These are phyloP conservation scores for Xiphophorus birchmanni DNA, from an alignment of 2,797 vertebrate genomes.

Conservation along the genomic window DNA sequence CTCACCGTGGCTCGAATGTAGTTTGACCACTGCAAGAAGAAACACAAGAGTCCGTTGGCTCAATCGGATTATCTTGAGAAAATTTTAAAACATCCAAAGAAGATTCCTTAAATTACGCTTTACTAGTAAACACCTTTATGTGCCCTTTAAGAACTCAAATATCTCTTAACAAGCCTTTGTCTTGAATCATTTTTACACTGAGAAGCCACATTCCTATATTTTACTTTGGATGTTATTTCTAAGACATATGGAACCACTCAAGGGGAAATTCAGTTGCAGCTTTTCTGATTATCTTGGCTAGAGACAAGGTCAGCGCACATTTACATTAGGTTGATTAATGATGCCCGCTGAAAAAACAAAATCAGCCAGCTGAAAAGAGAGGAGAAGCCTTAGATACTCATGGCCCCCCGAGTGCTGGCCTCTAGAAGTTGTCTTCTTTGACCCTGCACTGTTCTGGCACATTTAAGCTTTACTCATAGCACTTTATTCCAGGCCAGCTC, in stretches of 20 bases:
- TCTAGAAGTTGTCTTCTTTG: slow-evolving; percentile 23
- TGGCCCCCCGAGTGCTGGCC: not conserved
- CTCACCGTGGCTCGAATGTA: slow-evolving; percentile 95
- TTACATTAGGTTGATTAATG: slow-evolving; percentile 41
- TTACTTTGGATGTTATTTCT: slow-evolving; percentile 40
- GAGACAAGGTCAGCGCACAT: slow-evolving; percentile 43
- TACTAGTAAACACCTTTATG: not conserved
- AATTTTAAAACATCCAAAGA: not conserved
- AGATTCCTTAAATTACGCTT: not conserved
- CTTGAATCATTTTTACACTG: not conserved
- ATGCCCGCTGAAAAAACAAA: slow-evolving; percentile 21
- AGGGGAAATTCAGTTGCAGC: slow-evolving; percentile 14
- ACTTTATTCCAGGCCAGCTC: slow-evolving; percentile 17
- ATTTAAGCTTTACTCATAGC: not conserved
- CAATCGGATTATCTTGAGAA: not conserved
- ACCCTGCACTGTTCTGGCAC: slow-evolving; percentile 4
- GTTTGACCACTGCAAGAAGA: slow-evolving; percentile 89
- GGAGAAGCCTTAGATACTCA: slow-evolving; percentile 12
- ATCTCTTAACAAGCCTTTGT: not conserved
- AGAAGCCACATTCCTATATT: slow-evolving; percentile 20
- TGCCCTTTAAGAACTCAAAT: not conserved
- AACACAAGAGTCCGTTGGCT: not conserved
- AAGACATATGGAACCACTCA: slow-evolving; percentile 37
- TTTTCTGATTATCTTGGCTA: slow-evolving; percentile 40
- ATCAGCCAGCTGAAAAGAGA: slow-evolving; percentile 18